A percentile compares a stretch with the other conserved stretches of the same genome.
These are phyloP conservation scores for Chaenocephalus aceratus DNA, from an alignment of 2,113 vertebrate genomes.

Conservation along the genomic window DNA sequence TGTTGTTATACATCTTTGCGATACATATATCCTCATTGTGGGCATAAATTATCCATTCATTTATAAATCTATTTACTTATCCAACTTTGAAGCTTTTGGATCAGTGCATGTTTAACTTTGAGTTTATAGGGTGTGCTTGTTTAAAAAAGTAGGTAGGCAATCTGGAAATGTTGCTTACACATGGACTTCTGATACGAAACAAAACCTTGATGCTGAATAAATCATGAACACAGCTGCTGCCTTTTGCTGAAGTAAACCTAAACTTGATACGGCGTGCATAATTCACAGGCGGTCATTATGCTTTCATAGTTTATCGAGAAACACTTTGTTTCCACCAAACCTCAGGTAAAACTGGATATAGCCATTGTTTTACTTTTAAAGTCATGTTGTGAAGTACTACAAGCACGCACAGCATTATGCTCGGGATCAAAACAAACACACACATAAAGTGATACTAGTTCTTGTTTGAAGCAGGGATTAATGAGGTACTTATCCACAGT, in stretches of 20 bases:
- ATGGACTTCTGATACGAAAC: slow-evolving; percentile 59
- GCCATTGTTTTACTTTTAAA: slow-evolving; percentile 10
- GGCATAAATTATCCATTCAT: not conserved
- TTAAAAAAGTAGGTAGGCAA: slow-evolving; percentile 62
- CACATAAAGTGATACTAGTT: not conserved
- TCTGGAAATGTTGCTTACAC: slow-evolving; percentile 75
- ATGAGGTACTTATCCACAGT: too few relatives aligned
- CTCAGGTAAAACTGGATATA: not conserved
- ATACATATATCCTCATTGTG: not conserved
- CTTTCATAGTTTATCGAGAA: slow-evolving; percentile 35
- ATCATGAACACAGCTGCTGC: slow-evolving; percentile 72
- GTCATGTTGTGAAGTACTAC: not conserved
- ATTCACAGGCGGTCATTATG: slow-evolving; percentile 67
- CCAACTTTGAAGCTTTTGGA: not conserved
- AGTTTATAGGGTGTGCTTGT: slow-evolving; percentile 59
- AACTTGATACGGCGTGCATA: slow-evolving; percentile 80
- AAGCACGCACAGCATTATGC: not conserved
- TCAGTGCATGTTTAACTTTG: not conserved
- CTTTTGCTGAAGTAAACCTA: slow-evolving; percentile 64
- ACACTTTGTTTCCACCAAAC: slow-evolving; percentile 10
- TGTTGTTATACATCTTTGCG: not conserved
- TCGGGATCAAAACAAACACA: slow-evolving; percentile 19
- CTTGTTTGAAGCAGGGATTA: too few relatives aligned
- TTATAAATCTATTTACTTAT: not conserved
- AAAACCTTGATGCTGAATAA: slow-evolving; percentile 77